These are phyloP conservation scores for Tetropium fuscum DNA, from an alignment of 2,888 invertebrate species.

Conservation along the genomic window DNA sequence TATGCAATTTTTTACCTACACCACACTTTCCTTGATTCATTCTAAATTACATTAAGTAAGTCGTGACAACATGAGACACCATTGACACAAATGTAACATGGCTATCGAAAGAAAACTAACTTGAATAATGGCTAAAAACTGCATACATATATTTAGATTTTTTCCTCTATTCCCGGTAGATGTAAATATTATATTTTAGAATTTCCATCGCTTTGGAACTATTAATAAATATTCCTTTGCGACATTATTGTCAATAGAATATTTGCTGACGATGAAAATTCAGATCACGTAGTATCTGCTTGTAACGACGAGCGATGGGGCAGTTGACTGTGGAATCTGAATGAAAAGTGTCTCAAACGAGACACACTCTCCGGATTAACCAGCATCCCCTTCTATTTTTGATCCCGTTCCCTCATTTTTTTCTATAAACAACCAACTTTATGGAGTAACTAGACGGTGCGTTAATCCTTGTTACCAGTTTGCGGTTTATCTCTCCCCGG, in stretches of 20 bases:
- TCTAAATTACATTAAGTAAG: too few relatives aligned
- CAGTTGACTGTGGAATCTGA: slow-evolving; percentile 61
- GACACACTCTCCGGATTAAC: slow-evolving; percentile 58
- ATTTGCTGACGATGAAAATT: slow-evolving; percentile 50
- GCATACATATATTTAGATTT: too few relatives aligned
- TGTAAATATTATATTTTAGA: slow-evolving; percentile 10
- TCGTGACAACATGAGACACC: too few relatives aligned
- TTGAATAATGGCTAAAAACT: too few relatives aligned
- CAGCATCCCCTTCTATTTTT: slow-evolving; percentile 22
- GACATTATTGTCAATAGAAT: slow-evolving; percentile 60
- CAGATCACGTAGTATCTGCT: slow-evolving; percentile 59
- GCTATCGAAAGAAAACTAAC: too few relatives aligned
- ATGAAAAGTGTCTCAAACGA: slow-evolving; percentile 62
- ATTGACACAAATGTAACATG: too few relatives aligned
- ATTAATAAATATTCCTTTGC: slow-evolving; percentile 41
- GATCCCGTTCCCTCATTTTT: slow-evolving; percentile 31
- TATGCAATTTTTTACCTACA: too few relatives aligned
- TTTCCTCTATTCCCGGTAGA: too few relatives aligned
- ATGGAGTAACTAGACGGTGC: slow-evolving; percentile 16
- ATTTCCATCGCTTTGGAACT: slow-evolving; percentile 20
- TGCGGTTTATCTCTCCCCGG: neutral
- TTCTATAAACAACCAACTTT: slow-evolving; percentile 33
- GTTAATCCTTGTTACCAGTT: neutral
- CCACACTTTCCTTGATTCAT: too few relatives aligned
- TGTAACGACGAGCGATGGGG: slow-evolving; percentile 61